phyloP scores from a whole-genome alignment of 92 coral and sea anemone genomes.

The Blastomussa wellsi region DNA sequence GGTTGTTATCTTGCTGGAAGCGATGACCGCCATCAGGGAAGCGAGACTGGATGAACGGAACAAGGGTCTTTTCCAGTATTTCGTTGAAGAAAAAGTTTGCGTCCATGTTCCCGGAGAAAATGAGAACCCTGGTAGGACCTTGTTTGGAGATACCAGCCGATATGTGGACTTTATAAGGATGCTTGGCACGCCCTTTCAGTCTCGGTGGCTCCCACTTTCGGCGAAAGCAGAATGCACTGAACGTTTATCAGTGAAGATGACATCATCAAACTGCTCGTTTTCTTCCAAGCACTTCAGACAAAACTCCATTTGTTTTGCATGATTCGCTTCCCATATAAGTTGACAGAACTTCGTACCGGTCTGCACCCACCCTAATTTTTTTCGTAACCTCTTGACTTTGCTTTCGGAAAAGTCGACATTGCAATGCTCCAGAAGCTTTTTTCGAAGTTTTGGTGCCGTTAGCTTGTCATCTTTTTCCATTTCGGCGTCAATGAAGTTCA shows the following conservation, averaged over 20 bases:
- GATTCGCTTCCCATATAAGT: conserved; percentile 49
- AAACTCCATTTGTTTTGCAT: conserved; percentile 43
- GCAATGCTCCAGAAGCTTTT: conserved; percentile 12
- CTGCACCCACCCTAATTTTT: conserved; percentile 58
- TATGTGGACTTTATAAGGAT: conserved; percentile 21
- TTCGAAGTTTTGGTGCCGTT: conserved; percentile 37
- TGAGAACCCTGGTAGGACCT: conserved; percentile 13
- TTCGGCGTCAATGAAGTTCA: conserved; percentile 22
- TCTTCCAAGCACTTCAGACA: conserved; percentile 37
- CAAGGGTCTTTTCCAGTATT: background rate
- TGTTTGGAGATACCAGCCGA: conserved; percentile 30
- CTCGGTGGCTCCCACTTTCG: conserved; percentile 36
- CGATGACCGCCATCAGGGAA: conserved; percentile 35
- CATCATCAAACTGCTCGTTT: conserved; percentile 49
- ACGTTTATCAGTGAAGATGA: conserved; percentile 63
- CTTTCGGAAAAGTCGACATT: too few species aligned
- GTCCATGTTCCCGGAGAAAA: conserved; percentile 32
- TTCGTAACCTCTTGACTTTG: conserved; percentile 32
- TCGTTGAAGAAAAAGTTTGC: conserved; percentile 6
- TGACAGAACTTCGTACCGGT: conserved; percentile 58
- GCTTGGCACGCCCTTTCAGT: conserved; percentile 30
- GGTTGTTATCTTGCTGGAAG: conserved; percentile 26
- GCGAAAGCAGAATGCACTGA: conserved; percentile 37
- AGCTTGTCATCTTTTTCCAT: conserved; percentile 48
- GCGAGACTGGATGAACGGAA: background rate